These are phyloP conservation scores for Paramormyrops hopkinsi DNA, from an alignment of 2,797 vertebrate genomes.

Conservation along the genomic window DNA sequence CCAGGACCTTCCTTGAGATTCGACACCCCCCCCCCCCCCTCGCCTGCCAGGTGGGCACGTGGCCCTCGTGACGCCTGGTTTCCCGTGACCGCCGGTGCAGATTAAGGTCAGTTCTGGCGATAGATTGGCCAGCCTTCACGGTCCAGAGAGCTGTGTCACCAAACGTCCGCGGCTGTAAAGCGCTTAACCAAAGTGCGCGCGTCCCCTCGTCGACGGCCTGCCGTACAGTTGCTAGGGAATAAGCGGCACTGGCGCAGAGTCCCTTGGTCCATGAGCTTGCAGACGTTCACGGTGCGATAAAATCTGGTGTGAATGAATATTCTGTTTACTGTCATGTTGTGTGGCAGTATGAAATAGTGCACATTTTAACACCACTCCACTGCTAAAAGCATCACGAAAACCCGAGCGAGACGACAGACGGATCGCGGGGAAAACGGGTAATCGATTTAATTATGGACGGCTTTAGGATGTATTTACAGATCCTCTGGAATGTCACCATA, in stretches of 20 bases:
- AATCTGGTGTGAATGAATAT: constrained; percentile 12
- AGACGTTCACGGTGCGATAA: not conserved
- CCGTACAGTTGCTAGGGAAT: not conserved
- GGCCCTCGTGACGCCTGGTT: not conserved
- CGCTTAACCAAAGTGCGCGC: not conserved
- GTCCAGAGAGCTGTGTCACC: not conserved
- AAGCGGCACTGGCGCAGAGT: not conserved
- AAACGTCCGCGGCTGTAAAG: not conserved
- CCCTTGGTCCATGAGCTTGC: not conserved
- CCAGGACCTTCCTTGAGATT: constrained; percentile 16
- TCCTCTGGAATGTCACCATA: not conserved
- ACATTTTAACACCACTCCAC: constrained; percentile 7
- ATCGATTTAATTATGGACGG: not conserved
- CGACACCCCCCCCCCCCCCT: not conserved
- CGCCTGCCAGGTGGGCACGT: not conserved
- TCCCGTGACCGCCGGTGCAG: not conserved
- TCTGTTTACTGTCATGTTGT: constrained; percentile 6
- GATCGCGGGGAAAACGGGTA: not conserved
- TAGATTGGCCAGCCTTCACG: not conserved
- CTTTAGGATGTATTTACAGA: not conserved
- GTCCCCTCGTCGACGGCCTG: not conserved
- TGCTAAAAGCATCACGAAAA: not conserved
- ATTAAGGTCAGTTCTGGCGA: not conserved
- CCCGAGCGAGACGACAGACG: not conserved
- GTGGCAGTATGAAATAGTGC: not conserved